Evolutionary conservation across 2,888 invertebrate species (phyloP), one percentile per base, ranked within the genome.

Genomic region (Griposia aprilina): DNA sequence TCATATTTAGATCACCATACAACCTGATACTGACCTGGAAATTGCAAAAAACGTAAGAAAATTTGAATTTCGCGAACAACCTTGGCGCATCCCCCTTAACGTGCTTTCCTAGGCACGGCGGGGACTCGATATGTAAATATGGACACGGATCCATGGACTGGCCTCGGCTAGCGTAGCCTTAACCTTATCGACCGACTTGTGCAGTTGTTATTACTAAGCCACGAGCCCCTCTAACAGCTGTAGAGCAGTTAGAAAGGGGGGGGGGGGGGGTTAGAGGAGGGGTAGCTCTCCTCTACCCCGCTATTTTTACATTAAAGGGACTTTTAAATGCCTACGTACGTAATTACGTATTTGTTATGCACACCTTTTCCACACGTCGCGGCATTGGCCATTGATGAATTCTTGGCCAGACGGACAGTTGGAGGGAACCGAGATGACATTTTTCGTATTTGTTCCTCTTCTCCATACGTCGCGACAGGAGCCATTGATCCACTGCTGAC

Each of bases 381-480:
- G 90, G 73, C 93, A 93, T 77, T 88, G 84, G 5, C 91, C 92
- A 76, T 92, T 91, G 26, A 93, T 63, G 41, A 66, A 88, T 74
- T 86, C 74, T 75, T 92, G 90, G 7, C 90, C 90, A 17, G 75
- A 17, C 0, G 83, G 87, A 71, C 92, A 92, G 76, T 91, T 92
- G 6, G 83, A 50, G 23, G 92, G 92, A 41, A 89, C 91, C 2
- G 90, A 90, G 52, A 88, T 72, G 20, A 88, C 76, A 57, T 88
- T 88, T 52, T 77, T 66, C n/a, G 78, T 80, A n/a, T 76, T 74
- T 17, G 68, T n/a, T n/a, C 45, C 67, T 41, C 69, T 63, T 48
- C 66, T 80, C 89, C 90, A 89, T 2, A 89, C 45, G 11, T 89
- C 87, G 23, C 88, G 77, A 63, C 88, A 88, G 65, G 79, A 20